Percentiles rank a stretch among this genome's conserved stretches.
These are phyloP conservation scores for Mastomys coucha DNA, from an alignment of 2,113 vertebrate species.

Conservation along the genomic window DNA sequence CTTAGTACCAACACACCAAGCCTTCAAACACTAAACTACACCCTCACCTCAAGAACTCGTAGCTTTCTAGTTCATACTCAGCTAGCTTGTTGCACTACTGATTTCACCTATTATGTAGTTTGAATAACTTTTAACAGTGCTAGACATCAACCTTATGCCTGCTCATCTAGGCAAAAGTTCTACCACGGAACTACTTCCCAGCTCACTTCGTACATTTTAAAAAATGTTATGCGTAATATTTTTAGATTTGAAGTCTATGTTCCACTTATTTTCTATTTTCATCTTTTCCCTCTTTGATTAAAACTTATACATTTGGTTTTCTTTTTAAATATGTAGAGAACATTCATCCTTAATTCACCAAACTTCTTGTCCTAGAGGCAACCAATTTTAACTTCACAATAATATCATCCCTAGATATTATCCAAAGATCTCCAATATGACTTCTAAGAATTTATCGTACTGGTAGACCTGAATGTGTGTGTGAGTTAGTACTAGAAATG, in stretches of 20 bases:
- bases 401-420: neutral
- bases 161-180: neutral
- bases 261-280: neutral
- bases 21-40: neutral
- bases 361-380: neutral
- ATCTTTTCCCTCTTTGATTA: neutral
- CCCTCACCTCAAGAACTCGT: neutral
- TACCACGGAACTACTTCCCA: neutral
- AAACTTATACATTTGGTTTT: neutral
- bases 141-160: neutral
- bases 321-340: conserved; percentile 15
- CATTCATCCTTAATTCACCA: neutral
- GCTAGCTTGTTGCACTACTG: neutral
- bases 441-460: conserved; percentile 13
- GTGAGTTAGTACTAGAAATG: neutral
- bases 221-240: neutral
- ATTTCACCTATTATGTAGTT: neutral
- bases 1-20: neutral
- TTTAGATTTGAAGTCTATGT: neutral
- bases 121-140: neutral
- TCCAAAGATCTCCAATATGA: conserved; percentile 10
- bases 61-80: neutral
- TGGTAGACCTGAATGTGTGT: neutral
- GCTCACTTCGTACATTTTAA: neutral
- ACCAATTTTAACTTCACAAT: conserved; percentile 9